Evolutionary conservation across 2,888 invertebrate species (phyloP), one percentile per base, ranked within the genome.

Genomic region (Mellilla xanthometata): DNA sequence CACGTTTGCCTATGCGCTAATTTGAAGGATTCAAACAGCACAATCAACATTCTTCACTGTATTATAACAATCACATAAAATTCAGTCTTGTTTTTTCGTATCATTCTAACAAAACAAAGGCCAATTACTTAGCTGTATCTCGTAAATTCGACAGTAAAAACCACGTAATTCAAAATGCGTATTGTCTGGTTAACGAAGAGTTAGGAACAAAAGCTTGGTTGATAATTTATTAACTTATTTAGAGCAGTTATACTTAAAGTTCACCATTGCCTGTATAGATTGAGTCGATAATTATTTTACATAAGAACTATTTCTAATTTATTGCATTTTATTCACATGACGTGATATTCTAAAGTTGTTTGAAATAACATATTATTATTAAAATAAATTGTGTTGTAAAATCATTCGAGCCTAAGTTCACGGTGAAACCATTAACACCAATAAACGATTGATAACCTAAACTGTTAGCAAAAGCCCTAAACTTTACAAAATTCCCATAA

Each of bases 381-480:
- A n/a, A n/a, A n/a, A n/a, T n/a, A n/a, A n/a, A n/a, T n/a, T n/a
- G n/a, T n/a, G n/a, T n/a, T n/a, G n/a, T n/a, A n/a, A n/a, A n/a
- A n/a, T n/a, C n/a, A n/a, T n/a, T n/a, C n/a, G n/a, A n/a, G n/a
- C n/a, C n/a, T n/a, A n/a, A 19, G 76, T 78, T 82, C 83, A 83
- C 60, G 85, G 83, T 68, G 76, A 68, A 50, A 54, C 65, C 63
- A 63, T 69, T 69, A 67, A 63, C 46, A 67, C 66, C 74, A n/a
- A 69, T 81, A 81, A 84, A 82, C 80, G 75, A 65, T 70, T 74
- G 67, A 72, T 75, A 32, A 36, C 47, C 67, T 63, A 73, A 62
- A 67, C 64, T 69, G 62, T 3, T 19, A 19, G 67, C 56, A 66
- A 60, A 63, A 67, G 59, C 57, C 49, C 61, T 64, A 56, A 51